A percentile compares a stretch with the other conserved stretches of the same genome.
Conservation (phyloP, 2,797 vertebrate species). For the Merluccius polli region DNA sequence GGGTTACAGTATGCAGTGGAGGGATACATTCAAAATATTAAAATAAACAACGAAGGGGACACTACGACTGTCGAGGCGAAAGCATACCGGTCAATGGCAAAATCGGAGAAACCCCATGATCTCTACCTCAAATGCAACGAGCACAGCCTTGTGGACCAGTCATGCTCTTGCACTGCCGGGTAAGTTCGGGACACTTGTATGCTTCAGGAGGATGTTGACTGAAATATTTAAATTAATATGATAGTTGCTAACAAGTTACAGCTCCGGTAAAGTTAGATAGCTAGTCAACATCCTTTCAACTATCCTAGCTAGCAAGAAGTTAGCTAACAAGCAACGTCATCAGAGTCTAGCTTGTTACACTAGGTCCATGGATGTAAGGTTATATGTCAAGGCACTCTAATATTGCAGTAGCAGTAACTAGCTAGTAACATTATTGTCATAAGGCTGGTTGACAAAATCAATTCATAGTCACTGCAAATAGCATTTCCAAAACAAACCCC, state of each 20-base stretch:
- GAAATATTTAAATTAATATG: background rate
- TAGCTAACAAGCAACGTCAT: too few species aligned
- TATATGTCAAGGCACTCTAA: slow-evolving; percentile 3
- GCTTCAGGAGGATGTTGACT: background rate
- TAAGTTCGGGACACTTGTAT: slow-evolving; percentile 1
- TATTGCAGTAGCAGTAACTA: slow-evolving; percentile 4
- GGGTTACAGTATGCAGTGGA: background rate
- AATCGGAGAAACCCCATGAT: background rate
- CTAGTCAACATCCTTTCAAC: too few species aligned
- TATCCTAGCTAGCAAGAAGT: too few species aligned
- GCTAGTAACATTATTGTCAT: slow-evolving; percentile 1
- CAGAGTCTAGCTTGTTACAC: background rate
- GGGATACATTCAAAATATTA: background rate
- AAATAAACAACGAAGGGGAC: too few species aligned
- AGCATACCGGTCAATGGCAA: too few species aligned
- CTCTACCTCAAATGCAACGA: background rate
- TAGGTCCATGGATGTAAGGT: slow-evolving; percentile 1
- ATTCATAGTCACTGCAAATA: slow-evolving; percentile 3
- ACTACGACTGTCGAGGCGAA: too few species aligned
- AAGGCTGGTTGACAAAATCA: background rate
- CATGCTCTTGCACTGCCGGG: background rate
- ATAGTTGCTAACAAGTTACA: too few species aligned
- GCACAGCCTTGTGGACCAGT: background rate
- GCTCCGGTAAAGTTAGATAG: too few species aligned
- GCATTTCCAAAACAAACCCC: slow-evolving; percentile 1